Evolutionary conservation across 2,888 invertebrate species (phyloP).

Genomic region (Tetropium fuscum): DNA sequence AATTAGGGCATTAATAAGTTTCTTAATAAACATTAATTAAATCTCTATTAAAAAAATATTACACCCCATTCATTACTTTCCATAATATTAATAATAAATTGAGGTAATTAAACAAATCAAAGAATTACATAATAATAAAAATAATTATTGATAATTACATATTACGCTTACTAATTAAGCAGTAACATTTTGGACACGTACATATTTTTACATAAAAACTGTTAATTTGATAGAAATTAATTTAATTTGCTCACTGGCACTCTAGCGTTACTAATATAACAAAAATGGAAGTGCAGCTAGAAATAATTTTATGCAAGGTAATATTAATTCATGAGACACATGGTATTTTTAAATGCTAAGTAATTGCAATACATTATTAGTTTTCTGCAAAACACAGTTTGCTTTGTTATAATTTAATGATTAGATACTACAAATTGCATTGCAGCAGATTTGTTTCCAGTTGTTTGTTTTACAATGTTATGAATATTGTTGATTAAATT

Average conservation of each 20-base stretch:
- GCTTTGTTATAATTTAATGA: conserved; percentile 2
- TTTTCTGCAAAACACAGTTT: neutral
- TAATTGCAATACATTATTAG: conserved; percentile 7
- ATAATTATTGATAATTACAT: conserved; percentile 29
- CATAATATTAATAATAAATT: conserved; percentile 9
- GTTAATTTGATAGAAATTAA: conserved; percentile 21
- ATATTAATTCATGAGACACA: conserved; percentile 5
- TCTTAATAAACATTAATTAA: conserved; percentile 11
- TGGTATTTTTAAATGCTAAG: neutral
- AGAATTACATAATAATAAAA: conserved; percentile 30
- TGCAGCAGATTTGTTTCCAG: too few relatives aligned
- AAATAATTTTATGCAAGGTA: conserved; percentile 7
- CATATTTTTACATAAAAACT: conserved; percentile 16
- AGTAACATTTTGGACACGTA: conserved; percentile 29
- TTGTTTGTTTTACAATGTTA: too few relatives aligned
- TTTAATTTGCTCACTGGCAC: neutral
- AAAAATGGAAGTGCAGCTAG: conserved; percentile 2
- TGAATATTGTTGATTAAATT: too few relatives aligned
- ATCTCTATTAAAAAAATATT: conserved; percentile 14
- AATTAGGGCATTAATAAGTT: conserved; percentile 14
- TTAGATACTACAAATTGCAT: too few relatives aligned
- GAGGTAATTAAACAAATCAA: conserved; percentile 17
- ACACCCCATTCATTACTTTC: conserved; percentile 5
- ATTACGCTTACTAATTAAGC: conserved; percentile 29
- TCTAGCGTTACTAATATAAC: conserved; percentile 21